Conservation (phyloP, 1,140 invertebrate species). For the Choristoneura fumiferana region DNA sequence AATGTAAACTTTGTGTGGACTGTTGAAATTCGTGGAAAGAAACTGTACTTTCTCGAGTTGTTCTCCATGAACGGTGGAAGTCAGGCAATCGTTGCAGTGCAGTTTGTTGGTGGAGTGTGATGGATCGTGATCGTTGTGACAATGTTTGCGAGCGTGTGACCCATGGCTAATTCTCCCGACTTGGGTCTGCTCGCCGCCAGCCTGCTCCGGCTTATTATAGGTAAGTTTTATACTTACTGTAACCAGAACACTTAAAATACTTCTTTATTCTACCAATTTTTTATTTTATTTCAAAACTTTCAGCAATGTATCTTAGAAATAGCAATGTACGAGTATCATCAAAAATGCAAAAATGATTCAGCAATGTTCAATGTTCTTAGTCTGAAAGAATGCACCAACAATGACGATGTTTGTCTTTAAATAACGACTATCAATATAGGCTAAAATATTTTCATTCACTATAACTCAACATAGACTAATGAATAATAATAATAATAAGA, state of each 20-base stretch:
- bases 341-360: neutral
- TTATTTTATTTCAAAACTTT: too few relatives aligned
- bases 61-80: neutral
- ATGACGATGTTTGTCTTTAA: too few relatives aligned
- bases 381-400: too few relatives aligned
- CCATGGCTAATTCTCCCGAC: conserved; percentile 76
- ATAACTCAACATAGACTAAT: too few relatives aligned
- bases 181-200: conserved; percentile 71
- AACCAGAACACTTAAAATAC: too few relatives aligned
- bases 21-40: neutral
- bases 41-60: neutral
- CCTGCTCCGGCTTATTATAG: conserved; percentile 76
- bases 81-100: conserved; percentile 5
- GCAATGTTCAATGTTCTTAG: neutral
- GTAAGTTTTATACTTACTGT: conserved; percentile 51
- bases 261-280: too few relatives aligned
- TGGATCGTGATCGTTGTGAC: conserved; percentile 46
- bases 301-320: too few relatives aligned
- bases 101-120: conserved; percentile 37
- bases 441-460: too few relatives aligned
- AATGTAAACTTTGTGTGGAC: too few relatives aligned
- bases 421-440: too few relatives aligned
- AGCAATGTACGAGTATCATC: too few relatives aligned
- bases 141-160: conserved; percentile 48
- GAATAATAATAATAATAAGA: too few relatives aligned